phyloP scores from a whole-genome alignment of 1,140 invertebrate genomes.

The Heterodera schachtii region DNA sequence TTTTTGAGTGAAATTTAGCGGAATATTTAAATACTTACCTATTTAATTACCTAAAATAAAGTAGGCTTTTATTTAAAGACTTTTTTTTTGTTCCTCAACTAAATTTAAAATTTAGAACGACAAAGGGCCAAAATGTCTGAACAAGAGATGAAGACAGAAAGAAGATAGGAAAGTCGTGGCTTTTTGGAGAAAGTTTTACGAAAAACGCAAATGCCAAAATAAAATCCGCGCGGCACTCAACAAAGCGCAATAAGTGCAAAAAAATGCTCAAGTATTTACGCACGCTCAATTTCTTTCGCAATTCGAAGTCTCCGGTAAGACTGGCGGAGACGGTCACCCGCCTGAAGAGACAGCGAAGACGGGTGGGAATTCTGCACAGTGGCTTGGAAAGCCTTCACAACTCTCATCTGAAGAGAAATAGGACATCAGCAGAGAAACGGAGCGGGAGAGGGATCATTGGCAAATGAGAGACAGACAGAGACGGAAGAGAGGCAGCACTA shows the following conservation, averaged over 20 bases:
- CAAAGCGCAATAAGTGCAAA: background rate
- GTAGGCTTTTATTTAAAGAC: too few relatives aligned
- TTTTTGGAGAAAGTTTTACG: background rate
- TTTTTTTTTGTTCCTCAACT: too few relatives aligned
- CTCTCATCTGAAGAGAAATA: conserved; percentile 50
- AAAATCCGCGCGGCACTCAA: conserved; percentile 9
- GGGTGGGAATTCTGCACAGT: conserved; percentile 47
- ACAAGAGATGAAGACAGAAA: background rate
- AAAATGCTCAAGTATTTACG: background rate
- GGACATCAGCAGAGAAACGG: background rate
- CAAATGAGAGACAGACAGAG: background rate
- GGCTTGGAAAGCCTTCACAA: conserved; percentile 53
- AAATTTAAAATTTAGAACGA: too few relatives aligned
- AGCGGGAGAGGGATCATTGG: too few relatives aligned
- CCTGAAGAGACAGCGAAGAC: conserved; percentile 46
- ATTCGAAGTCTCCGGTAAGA: conserved; percentile 49
- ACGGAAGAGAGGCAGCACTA: too few relatives aligned
- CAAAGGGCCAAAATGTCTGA: too few relatives aligned
- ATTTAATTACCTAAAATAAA: too few relatives aligned
- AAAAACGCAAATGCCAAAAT: background rate
- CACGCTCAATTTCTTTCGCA: conserved; percentile 54
- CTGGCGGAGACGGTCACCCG: conserved; percentile 52
- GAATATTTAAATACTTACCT: too few relatives aligned
- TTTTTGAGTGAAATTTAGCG: too few relatives aligned
- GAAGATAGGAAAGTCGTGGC: background rate